Base-by-base conservation (phyloP, 2,113 vertebrate genomes). In the Equus quagga region DNA sequence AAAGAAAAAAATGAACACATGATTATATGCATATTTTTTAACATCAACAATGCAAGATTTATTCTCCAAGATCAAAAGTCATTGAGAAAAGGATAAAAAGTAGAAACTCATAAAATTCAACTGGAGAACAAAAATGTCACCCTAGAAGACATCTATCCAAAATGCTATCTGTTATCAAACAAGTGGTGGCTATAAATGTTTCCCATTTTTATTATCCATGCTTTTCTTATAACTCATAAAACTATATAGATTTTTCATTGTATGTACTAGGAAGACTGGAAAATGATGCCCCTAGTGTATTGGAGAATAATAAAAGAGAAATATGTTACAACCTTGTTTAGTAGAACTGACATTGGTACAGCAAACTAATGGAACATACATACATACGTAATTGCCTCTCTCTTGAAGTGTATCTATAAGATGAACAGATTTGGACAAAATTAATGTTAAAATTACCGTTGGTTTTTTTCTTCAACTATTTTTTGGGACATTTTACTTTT, bases 41-140 rank as follows among this genome's bases (percentile, higher is more conserved):
- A 51, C 12, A 84, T 28, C 5, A 87, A 3, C 7, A 76, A 72
- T 64, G 19, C 18, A 19, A 75, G 1, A 46, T 96, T 70, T 85
- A 81, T 56, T 90, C 85, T 95, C 58, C 21, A 98, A n/a, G 70
- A 73, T 78, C 31, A 96, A 95, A 98, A 97, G 5, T 67, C 26
- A 97, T 1, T 92, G 93, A 96, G 24, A 80, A 89, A 94, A 87
- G 26, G 0, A 5, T 75, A 64, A 79, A 89, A 93, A 70, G 76
- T 69, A 67, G 56, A 92, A 33, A 44, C 1, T 62, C 6, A 24
- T 28, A 46, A 76, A 67, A 1, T 0, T 3, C 2, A 41, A 6
- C 28, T 17, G 64, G 56, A 94, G 72, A 91, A 23, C 2, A 95
- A 73, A 92, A 92, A 0, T 64, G 10, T 87, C 13, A 12, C n/a